Conservation (phyloP, 2,888 invertebrate species). For the Zaprionus obscuricornis region DNA sequence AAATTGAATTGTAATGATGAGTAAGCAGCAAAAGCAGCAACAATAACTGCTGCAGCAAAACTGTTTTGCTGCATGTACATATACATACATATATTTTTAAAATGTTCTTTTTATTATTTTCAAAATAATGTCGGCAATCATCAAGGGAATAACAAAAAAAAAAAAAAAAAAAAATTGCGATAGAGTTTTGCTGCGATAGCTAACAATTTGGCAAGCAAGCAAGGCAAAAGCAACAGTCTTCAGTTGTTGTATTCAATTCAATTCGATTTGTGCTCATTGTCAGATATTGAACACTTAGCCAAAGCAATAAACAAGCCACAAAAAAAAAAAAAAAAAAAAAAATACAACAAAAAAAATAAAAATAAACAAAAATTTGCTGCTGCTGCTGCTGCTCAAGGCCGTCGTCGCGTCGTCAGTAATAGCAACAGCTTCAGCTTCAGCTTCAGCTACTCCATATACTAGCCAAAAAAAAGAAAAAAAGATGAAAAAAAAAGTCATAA, state of each 20-base stretch:
- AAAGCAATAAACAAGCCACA: conserved; percentile 45
- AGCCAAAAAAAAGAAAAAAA: no score
- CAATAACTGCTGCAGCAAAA: no score
- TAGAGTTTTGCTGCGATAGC: not conserved
- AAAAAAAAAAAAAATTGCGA: not conserved
- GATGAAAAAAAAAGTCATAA: conserved; percentile 19
- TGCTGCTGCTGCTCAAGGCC: no score
- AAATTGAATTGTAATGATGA: conserved; percentile 33
- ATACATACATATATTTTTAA: no score
- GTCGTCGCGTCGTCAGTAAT: conserved; percentile 21
- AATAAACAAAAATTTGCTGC: conserved; percentile 15
- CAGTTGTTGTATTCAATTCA: no score
- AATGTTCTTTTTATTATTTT: no score
- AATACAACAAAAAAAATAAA: conserved; percentile 15
- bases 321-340: not conserved
- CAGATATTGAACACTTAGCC: conserved; percentile 42
- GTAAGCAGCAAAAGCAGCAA: no score
- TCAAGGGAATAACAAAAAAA: no score
- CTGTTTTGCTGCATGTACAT: no score
- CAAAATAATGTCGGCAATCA: conserved; percentile 37
- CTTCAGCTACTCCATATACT: no score
- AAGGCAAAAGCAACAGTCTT: conserved; percentile 24
- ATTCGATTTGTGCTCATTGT: conserved; percentile 49
- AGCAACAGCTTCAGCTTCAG: no score
- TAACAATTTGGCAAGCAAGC: no score